phyloP scores from a whole-genome alignment of 2,888 invertebrate genomes.

The Meloe dianella region DNA sequence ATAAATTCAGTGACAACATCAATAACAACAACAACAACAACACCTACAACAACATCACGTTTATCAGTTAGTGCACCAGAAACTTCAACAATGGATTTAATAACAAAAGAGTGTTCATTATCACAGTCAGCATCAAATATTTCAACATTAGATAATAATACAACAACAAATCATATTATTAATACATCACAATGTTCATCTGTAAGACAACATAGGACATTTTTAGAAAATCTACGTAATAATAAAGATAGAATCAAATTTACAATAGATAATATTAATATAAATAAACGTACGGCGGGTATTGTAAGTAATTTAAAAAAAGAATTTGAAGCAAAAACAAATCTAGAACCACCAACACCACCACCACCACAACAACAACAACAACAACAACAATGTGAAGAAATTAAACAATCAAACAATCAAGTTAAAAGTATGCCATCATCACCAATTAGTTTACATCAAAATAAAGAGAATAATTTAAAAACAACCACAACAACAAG shows the following conservation, averaged over 20 bases:
- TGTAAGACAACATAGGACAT: slow-evolving; percentile 63
- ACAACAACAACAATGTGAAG: slow-evolving; percentile 32
- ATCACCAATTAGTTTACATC: slow-evolving; percentile 69
- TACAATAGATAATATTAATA: slow-evolving; percentile 50
- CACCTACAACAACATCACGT: slow-evolving; percentile 55
- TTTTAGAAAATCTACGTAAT: slow-evolving; percentile 59
- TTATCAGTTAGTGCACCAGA: slow-evolving; percentile 70
- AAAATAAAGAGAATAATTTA: slow-evolving; percentile 46
- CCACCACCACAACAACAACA: no score
- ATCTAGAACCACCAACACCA: slow-evolving; percentile 49
- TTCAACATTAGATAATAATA: slow-evolving; percentile 44
- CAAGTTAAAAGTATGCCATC: slow-evolving; percentile 66
- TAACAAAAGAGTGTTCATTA: slow-evolving; percentile 49
- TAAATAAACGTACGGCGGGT: slow-evolving; percentile 61
- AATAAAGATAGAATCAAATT: slow-evolving; percentile 54
- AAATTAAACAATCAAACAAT: slow-evolving; percentile 45
- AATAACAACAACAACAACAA: slow-evolving; percentile 62
- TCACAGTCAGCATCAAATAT: slow-evolving; percentile 56
- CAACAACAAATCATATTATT: slow-evolving; percentile 53
- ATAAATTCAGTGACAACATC: slow-evolving; percentile 51
- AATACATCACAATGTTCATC: slow-evolving; percentile 62
- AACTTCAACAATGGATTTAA: slow-evolving; percentile 59
- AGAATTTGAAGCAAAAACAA: slow-evolving; percentile 83
- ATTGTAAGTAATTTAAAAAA: slow-evolving; percentile 86
- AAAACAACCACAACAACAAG: slow-evolving; percentile 40